These are phyloP conservation scores for Mamestra brassicae DNA, from an alignment of 2,888 invertebrate species.

Conservation along the genomic window DNA sequence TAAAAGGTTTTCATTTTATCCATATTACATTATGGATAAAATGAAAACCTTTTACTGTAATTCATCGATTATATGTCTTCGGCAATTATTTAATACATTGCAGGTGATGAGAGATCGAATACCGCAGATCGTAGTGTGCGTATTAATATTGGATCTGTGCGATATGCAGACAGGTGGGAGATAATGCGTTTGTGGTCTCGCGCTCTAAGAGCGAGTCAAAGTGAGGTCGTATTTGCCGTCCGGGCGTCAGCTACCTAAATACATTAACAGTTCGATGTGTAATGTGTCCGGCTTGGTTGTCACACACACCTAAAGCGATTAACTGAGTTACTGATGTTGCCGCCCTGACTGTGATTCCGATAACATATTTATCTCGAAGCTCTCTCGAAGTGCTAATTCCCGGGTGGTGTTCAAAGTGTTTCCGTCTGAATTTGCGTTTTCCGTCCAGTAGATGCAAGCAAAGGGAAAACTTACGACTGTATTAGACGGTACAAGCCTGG, in stretches of 20 bases:
- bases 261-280: conserved; percentile 17
- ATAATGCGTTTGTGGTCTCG: neutral
- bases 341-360: conserved; percentile 20
- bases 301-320: conserved; percentile 12
- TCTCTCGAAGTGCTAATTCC: conserved; percentile 14
- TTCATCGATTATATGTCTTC: neutral
- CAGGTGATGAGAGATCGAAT: neutral
- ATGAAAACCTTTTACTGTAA: neutral
- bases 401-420: conserved; percentile 1
- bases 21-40: neutral
- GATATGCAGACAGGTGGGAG: neutral
- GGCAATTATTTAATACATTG: neutral
- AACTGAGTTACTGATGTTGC: conserved; percentile 39
- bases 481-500: neutral
- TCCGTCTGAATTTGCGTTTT: neutral
- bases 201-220: conserved; percentile 14
- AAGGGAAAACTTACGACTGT: neutral
- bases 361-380: conserved; percentile 39
- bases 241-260: neutral
- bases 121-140: neutral
- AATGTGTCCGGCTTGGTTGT: conserved; percentile 20
- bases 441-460: neutral
- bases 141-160: conserved; percentile 12
- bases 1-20: neutral
- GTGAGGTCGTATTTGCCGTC: conserved; percentile 1